Conservation (phyloP, 2,797 vertebrate species). For the Triplophysa yarkandensis region DNA sequence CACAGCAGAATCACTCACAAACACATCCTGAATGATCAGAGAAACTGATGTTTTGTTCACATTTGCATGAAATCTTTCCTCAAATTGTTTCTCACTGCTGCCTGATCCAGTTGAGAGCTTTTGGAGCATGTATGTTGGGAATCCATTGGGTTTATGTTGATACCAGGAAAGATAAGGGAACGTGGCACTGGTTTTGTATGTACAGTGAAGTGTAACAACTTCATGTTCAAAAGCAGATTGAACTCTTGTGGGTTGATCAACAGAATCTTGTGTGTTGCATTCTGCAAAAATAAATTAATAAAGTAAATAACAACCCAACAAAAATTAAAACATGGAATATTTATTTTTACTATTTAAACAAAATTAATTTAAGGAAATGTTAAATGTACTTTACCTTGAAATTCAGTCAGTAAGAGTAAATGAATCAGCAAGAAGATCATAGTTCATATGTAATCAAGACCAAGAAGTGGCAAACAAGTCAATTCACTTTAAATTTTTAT, state of each 20-base stretch:
- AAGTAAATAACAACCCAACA: neutral
- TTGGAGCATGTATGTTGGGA: conserved; percentile 45
- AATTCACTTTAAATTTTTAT: too few relatives aligned
- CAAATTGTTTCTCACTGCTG: too few relatives aligned
- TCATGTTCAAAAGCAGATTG: conserved; percentile 41
- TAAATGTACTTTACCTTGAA: neutral
- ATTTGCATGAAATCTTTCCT: conserved; percentile 11
- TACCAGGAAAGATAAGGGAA: conserved; percentile 53
- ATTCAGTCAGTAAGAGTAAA: neutral
- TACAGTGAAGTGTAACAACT: conserved; percentile 41
- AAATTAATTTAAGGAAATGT: too few relatives aligned
- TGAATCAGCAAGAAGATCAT: neutral
- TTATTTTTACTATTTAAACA: too few relatives aligned
- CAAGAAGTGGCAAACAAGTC: too few relatives aligned
- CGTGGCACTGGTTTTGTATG: neutral
- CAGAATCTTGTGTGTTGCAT: conserved; percentile 31
- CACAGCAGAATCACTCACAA: conserved; percentile 26
- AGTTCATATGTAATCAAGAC: neutral
- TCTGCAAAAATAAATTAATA: conserved; percentile 11
- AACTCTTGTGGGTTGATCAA: conserved; percentile 34
- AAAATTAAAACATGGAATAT: too few relatives aligned
- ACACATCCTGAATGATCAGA: conserved; percentile 27
- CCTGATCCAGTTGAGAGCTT: neutral
- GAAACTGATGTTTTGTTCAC: conserved; percentile 20
- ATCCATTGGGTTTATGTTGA: conserved; percentile 43